phyloP scores from a whole-genome alignment of 1,140 invertebrate genomes.

The Drosophila subpulchrella region DNA sequence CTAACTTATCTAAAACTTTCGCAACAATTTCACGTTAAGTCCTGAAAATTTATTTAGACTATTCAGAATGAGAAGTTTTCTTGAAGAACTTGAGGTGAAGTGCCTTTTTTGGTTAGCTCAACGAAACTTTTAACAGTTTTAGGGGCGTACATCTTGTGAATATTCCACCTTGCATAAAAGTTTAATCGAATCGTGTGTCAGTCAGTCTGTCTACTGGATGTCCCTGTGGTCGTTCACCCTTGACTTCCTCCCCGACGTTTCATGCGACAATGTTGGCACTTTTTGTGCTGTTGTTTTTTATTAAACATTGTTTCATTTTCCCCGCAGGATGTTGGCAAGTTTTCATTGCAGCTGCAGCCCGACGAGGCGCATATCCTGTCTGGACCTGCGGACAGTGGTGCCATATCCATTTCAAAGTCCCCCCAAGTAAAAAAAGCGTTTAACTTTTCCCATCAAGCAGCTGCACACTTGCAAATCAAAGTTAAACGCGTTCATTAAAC shows the following conservation, averaged over 20 bases:
- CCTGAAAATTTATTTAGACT: neutral
- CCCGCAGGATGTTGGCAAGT: slow-evolving; percentile 62
- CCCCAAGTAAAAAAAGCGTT: slow-evolving; percentile 7
- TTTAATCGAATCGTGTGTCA: slow-evolving; percentile 36
- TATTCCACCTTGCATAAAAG: slow-evolving; percentile 28
- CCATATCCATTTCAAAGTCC: slow-evolving; percentile 13
- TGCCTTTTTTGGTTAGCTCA: slow-evolving; percentile 2
- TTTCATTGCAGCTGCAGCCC: slow-evolving; percentile 63
- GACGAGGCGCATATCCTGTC: slow-evolving; percentile 66
- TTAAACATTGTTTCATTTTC: slow-evolving; percentile 42
- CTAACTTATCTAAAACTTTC: neutral
- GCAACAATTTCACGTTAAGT: neutral
- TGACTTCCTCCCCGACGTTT: slow-evolving; percentile 32
- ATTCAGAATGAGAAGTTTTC: neutral
- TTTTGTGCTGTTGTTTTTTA: slow-evolving; percentile 32
- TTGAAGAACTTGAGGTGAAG: neutral
- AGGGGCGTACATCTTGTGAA: slow-evolving; percentile 12
- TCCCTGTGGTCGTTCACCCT: slow-evolving; percentile 37
- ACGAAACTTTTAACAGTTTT: slow-evolving; percentile 10
- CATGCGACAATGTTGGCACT: slow-evolving; percentile 45
- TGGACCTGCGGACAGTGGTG: slow-evolving; percentile 30
- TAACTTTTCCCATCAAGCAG: slow-evolving; percentile 16
- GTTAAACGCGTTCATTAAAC: slow-evolving; percentile 43
- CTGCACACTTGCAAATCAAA: slow-evolving; percentile 17
- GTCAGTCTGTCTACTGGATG: slow-evolving; percentile 22